Conservation (phyloP, 2,888 invertebrate genomes). For the Sisyra terminalis region DNA sequence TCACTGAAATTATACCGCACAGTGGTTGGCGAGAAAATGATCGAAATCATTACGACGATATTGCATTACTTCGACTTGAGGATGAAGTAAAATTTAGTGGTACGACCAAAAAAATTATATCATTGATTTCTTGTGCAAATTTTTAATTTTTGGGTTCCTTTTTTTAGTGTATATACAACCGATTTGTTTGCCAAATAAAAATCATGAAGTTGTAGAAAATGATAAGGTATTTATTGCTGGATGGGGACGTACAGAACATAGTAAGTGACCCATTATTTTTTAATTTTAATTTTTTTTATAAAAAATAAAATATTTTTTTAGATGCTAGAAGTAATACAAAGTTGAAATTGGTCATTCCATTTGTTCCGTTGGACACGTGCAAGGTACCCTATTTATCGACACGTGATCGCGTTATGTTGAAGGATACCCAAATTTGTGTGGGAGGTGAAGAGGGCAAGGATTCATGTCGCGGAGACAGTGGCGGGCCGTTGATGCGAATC, state of each 20-base stretch:
- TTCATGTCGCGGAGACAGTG: conserved; percentile 10
- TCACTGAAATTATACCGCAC: conserved; percentile 15
- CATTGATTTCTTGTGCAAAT: not conserved
- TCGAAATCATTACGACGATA: conserved; percentile 29
- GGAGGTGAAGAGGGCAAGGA: conserved; percentile 16
- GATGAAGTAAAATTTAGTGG: conserved; percentile 34
- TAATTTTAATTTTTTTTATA: too few relatives aligned
- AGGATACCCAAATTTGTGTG: conserved; percentile 19
- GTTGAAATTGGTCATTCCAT: conserved; percentile 11
- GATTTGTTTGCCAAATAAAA: conserved; percentile 20
- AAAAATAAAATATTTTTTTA: conserved; percentile 5
- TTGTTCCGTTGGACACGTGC: conserved; percentile 9
- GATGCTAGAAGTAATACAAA: conserved; percentile 9
- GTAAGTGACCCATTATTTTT: too few relatives aligned
- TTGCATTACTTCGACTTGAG: conserved; percentile 48
- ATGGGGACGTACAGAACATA: conserved; percentile 20
- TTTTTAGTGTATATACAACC: conserved; percentile 15
- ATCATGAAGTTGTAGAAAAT: conserved; percentile 15
- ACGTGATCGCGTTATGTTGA: not conserved
- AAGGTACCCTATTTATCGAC: not conserved
- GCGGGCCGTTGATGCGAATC: conserved; percentile 9
- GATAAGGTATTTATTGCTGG: conserved; percentile 21
- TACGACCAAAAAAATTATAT: conserved; percentile 18
- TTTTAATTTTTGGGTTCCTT: not conserved
- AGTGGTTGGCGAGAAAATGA: conserved; percentile 13